A percentile compares a stretch with the other conserved stretches of the same genome.
Conservation (phyloP, 2,888 invertebrate species). For the Phaedon cochleariae region DNA sequence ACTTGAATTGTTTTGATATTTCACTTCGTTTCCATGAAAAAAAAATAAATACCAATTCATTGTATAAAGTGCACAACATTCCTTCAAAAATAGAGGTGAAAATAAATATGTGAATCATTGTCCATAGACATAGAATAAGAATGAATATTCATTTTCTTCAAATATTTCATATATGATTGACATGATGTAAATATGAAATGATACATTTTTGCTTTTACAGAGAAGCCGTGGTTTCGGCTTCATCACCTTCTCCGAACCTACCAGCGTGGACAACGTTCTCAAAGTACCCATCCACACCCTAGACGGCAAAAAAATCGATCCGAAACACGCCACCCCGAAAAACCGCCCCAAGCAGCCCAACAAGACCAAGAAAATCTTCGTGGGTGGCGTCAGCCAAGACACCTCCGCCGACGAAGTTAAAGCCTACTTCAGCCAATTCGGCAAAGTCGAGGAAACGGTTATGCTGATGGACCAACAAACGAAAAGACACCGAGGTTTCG, state of each 20-base stretch:
- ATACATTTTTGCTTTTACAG: constrained; percentile 67
- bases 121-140: too few species aligned
- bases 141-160: too few species aligned
- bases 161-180: too few species aligned
- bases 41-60: too few species aligned
- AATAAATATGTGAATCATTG: too few species aligned
- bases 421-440: constrained; percentile 89
- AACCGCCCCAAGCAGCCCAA: constrained; percentile 86
- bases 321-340: constrained; percentile 92
- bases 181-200: too few species aligned
- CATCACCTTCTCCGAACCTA: constrained; percentile 91
- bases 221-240: constrained; percentile 94
- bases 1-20: too few species aligned
- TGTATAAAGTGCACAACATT: too few species aligned
- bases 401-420: constrained; percentile 91
- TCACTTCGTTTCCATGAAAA: too few species aligned
- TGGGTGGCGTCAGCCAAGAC: constrained; percentile 91
- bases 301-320: constrained; percentile 94
- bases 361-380: constrained; percentile 88
- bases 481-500: constrained; percentile 89
- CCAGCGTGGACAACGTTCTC: constrained; percentile 89
- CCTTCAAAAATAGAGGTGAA: too few species aligned
- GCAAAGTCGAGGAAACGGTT: constrained; percentile 89
- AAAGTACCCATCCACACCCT: constrained; percentile 90
- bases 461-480: constrained; percentile 96